Percentiles rank a stretch among this genome's conserved stretches.
Evolutionary conservation across 2,113 vertebrate species (phyloP).

Genomic region (Smithornis capensis): DNA sequence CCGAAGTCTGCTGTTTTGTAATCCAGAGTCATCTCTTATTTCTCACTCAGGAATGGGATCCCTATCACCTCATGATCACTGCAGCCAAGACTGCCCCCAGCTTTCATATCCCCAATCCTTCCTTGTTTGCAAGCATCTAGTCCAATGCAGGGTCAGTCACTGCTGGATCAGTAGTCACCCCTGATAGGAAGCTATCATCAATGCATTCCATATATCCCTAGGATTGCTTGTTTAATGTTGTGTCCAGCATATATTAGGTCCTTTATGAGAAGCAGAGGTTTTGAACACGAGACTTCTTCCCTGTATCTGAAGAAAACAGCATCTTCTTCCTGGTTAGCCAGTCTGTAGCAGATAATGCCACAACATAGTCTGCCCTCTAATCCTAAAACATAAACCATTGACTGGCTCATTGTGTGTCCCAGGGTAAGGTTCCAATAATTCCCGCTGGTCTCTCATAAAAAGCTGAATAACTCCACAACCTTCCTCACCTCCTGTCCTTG

Average conservation of each 20-base stretch:
- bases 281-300: background rate
- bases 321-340: background rate
- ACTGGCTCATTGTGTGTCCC: background rate
- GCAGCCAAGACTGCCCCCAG: background rate
- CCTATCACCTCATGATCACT: background rate
- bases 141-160: accelerated
- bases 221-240: background rate
- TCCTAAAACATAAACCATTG: background rate
- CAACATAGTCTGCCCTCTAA: background rate
- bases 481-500: background rate
- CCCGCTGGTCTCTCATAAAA: background rate
- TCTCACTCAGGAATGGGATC: background rate
- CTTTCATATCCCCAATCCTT: background rate
- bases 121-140: background rate
- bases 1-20: background rate
- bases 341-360: background rate
- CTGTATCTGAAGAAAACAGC: background rate
- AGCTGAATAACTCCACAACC: background rate
- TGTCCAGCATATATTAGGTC: background rate
- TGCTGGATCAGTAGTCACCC: background rate
- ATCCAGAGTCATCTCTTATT: background rate
- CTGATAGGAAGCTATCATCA: background rate
- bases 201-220: background rate
- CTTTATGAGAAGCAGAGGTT: background rate
- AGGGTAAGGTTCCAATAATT: background rate